phyloP scores from a whole-genome alignment of 2,888 invertebrate genomes.

The Drosophila kuntzei region DNA sequence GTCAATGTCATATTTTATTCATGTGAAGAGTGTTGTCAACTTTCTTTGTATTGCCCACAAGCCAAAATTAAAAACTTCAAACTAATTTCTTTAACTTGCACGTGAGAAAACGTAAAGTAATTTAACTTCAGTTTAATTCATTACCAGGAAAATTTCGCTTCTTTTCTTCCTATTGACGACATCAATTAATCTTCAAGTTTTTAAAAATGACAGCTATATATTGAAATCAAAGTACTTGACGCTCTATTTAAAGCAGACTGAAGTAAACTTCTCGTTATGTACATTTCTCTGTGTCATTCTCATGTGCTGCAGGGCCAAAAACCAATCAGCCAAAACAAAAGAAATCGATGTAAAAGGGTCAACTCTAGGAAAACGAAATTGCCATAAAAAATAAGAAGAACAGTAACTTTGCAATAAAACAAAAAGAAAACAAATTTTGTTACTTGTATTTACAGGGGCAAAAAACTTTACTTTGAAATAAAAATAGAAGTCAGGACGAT shows the following conservation, averaged over 20 bases:
- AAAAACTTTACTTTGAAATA: not conserved
- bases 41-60: too few relatives aligned
- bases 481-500: not conserved
- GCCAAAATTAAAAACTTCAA: too few relatives aligned
- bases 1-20: too few relatives aligned
- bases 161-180: not conserved
- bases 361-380: conserved; percentile 28
- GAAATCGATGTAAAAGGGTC: conserved; percentile 47
- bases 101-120: not conserved
- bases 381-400: conserved; percentile 9
- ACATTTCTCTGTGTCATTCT: conserved; percentile 21
- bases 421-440: conserved; percentile 33
- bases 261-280: not conserved
- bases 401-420: conserved; percentile 28
- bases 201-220: not conserved
- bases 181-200: not conserved
- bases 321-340: conserved; percentile 55
- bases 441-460: conserved; percentile 5
- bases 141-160: not conserved
- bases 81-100: not conserved
- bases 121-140: not conserved
- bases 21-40: too few relatives aligned
- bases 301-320: conserved; percentile 41
- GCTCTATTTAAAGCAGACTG: conserved; percentile 1
- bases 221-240: not conserved